phyloP scores from a whole-genome alignment of 1,140 invertebrate species.

The Saccostrea cuccullata region DNA sequence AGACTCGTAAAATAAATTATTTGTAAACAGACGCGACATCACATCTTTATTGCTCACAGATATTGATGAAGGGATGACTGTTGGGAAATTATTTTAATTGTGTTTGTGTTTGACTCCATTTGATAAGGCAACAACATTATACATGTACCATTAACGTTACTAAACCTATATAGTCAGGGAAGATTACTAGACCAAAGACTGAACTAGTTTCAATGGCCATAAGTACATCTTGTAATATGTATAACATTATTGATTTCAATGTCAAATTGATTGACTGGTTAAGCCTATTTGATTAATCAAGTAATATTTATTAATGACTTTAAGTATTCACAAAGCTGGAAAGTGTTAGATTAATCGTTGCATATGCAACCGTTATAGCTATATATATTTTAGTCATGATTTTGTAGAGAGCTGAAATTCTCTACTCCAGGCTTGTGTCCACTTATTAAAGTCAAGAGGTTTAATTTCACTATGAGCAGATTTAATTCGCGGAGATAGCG shows the following conservation, averaged over 20 bases:
- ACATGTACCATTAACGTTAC: not conserved
- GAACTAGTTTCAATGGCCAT: no score
- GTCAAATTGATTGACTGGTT: no score
- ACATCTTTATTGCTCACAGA: not conserved
- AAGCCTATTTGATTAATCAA: no score
- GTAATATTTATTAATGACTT: no score
- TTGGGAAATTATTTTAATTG: not conserved
- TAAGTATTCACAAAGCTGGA: no score
- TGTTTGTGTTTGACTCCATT: constrained; percentile 9
- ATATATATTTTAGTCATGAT: not conserved
- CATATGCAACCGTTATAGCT: no score
- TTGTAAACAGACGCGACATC: constrained; percentile 4
- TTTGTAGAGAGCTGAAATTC: constrained; percentile 58
- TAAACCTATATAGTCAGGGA: no score
- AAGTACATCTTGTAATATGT: no score
- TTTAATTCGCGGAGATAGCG: constrained; percentile 61
- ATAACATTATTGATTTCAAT: no score
- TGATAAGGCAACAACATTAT: not conserved
- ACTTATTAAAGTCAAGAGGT: constrained; percentile 68
- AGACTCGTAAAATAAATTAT: not conserved
- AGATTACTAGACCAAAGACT: no score
- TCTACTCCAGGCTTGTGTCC: constrained; percentile 65
- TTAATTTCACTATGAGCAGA: constrained; percentile 44
- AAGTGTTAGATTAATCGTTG: no score
- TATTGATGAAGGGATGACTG: not conserved